Evolutionary conservation across 2,113 vertebrate genomes (phyloP), one percentile per base, ranked within the genome.

Genomic region (Carassius carassius): DNA sequence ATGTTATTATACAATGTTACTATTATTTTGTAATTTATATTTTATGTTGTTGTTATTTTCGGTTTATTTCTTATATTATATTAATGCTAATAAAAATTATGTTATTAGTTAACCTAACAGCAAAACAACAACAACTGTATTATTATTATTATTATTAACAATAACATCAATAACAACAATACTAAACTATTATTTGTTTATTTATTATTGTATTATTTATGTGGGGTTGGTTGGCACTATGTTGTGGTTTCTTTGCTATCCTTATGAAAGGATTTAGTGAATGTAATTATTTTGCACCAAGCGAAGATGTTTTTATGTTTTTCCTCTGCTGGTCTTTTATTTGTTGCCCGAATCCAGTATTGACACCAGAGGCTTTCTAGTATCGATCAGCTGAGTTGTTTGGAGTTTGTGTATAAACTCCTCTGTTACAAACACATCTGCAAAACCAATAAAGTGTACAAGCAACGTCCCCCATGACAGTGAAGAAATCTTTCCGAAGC

Each of bases 401-500:
- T 21, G 49, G 41, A 44, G 63, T 32, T 6, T 8, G 17, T 69
- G 63, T 35, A 51, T 25, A 80, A 44, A 47, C n/a, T 75, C 47
- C 74, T 54, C 16, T 5, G 47, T 17, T 56, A 17, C 74, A 54
- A 74, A 77, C 74, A 77, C 47, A 77, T 77, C 74, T 77, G 49
- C 51, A 77, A 19, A 77, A 56, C 14, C 47, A 56, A 56, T 56
- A 32, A 77, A 19, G 51, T 77, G 49, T 35, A 56, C 41, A 56
- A 54, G 21, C 49, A 54, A 25, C 12, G 1, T 51, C 73, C 44
- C 72, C 35, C 35, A 72, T 41, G 73, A 51, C 44, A 77, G 14
- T 19, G 21, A 5, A 56, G 74, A 54, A 32, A 23, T 51, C 74
- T 56, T 77, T 56, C 74, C 32, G 74, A 77, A 56, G 47, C 51